Percentiles rank a stretch among this genome's conserved stretches.
phyloP scores from a whole-genome alignment of 1,140 invertebrate genomes.

The Cotesia chilonis region DNA sequence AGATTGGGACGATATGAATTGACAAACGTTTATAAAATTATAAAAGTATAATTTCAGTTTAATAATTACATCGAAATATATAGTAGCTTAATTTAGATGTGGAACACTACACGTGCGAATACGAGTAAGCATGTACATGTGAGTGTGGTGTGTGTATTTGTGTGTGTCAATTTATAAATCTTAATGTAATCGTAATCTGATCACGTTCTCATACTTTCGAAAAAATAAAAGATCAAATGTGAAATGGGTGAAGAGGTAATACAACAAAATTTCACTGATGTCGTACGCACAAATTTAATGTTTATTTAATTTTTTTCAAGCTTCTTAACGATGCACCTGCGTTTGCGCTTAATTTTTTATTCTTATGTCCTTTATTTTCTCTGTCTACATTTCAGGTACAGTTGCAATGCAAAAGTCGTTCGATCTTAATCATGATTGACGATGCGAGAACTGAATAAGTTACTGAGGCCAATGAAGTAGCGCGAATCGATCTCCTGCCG shows the following conservation, averaged over 20 bases:
- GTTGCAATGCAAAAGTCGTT: constrained; percentile 8
- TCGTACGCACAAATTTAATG: constrained; percentile 2
- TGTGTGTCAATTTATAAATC: too few species aligned
- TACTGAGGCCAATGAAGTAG: constrained; percentile 4
- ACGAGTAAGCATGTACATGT: too few species aligned
- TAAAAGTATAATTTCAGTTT: too few species aligned
- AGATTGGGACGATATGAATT: too few species aligned
- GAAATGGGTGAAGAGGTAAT: not conserved
- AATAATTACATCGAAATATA: too few species aligned
- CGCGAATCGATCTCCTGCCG: constrained; percentile 24
- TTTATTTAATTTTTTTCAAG: constrained; percentile 14
- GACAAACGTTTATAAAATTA: too few species aligned
- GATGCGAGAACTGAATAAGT: constrained; percentile 22
- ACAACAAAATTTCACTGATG: constrained; percentile 19
- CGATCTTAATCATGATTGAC: constrained; percentile 28
- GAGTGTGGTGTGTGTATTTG: too few species aligned
- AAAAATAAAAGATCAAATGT: too few species aligned
- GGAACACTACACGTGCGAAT: too few species aligned
- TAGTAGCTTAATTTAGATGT: too few species aligned
- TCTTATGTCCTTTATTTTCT: not conserved
- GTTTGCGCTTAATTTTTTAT: constrained; percentile 15
- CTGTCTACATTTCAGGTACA: not conserved
- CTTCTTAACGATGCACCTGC: constrained; percentile 24
- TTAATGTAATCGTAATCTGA: too few species aligned
- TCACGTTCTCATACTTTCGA: too few species aligned